Evolutionary conservation across 2,113 vertebrate genomes (phyloP), one percentile per base, ranked within the genome.

Genomic region (Balaeniceps rex): DNA sequence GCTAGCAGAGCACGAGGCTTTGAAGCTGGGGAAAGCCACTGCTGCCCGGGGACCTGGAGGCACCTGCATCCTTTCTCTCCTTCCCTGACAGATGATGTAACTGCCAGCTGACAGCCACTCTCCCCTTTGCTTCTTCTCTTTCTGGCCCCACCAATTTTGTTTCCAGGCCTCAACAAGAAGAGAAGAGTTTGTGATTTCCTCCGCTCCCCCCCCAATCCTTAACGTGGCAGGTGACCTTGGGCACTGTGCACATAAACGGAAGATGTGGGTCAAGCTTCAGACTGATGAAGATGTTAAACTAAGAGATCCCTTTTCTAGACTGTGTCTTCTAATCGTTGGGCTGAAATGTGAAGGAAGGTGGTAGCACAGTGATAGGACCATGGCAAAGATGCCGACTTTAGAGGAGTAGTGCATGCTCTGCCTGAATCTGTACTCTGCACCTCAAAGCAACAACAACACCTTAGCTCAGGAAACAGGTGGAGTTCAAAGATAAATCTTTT

Each of bases 71-170:
- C 52, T 4, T 66, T 19, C 29, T 10, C 23, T 47, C 60, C 14
- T 1, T 22, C 40, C 40, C 26, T 3, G 1, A 9, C 2, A 1
- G 12, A 4, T 7, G 26, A 33, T 17, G 7, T 23, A 7, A n/a
- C 25, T 3, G 5, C 47, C 38, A 31, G 25, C 36, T 22, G 11
- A 38, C 7, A 64, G 34, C 34, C 5, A 4, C 42, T 23, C 14
- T 40, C 42, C 61, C 23, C 49, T n/a, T n/a, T 23, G 23, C 19
- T 68, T 12, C 71, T 42, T 28, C 42, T 40, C 29, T 34, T 58
- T 24, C 44, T 58, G 69, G 21, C 17, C n/a, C 10, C n/a, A 38
- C 19, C 24, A 12, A 9, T 64, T 76, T 65, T 65, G 14, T n/a
- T 58, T 76, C 19, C 71, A 57, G 28, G 23, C 23, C 51, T 40